Conservation (phyloP, 2,797 vertebrate genomes). For the Botia almorhae region DNA sequence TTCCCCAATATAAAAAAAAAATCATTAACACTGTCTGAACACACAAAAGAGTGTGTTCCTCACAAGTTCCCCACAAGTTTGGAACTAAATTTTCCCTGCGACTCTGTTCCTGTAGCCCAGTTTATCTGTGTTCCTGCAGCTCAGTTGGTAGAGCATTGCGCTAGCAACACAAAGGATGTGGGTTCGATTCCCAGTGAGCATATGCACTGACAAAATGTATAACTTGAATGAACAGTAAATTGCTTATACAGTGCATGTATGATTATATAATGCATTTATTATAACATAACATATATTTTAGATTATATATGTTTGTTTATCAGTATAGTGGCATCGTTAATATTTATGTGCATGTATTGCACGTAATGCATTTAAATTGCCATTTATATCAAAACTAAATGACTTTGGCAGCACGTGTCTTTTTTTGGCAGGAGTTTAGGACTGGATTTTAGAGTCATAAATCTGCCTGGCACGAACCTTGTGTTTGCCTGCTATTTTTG, state of each 20-base stretch:
- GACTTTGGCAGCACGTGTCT: neutral
- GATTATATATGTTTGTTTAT: neutral
- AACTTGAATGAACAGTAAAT: too few species aligned
- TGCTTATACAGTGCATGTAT: neutral
- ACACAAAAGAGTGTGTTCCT: too few species aligned
- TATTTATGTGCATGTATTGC: neutral
- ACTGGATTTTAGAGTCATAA: conserved; percentile 48
- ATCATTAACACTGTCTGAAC: too few species aligned
- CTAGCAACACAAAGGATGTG: too few species aligned
- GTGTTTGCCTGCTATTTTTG: conserved; percentile 30
- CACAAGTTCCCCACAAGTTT: too few species aligned
- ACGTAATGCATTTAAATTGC: neutral
- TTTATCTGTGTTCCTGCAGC: too few species aligned
- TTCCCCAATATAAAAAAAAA: too few species aligned
- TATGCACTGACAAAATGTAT: too few species aligned
- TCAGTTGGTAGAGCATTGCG: too few species aligned
- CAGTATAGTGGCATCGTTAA: neutral
- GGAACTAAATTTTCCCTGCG: too few species aligned
- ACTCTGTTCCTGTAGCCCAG: too few species aligned
- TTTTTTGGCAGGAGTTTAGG: neutral
- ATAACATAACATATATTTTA: neutral
- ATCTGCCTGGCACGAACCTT: conserved; percentile 25
- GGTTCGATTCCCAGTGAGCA: too few species aligned
- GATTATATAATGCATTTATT: neutral
- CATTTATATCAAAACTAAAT: neutral